These are phyloP conservation scores for Athene noctua DNA, from an alignment of 2,113 vertebrate species.

Conservation along the genomic window DNA sequence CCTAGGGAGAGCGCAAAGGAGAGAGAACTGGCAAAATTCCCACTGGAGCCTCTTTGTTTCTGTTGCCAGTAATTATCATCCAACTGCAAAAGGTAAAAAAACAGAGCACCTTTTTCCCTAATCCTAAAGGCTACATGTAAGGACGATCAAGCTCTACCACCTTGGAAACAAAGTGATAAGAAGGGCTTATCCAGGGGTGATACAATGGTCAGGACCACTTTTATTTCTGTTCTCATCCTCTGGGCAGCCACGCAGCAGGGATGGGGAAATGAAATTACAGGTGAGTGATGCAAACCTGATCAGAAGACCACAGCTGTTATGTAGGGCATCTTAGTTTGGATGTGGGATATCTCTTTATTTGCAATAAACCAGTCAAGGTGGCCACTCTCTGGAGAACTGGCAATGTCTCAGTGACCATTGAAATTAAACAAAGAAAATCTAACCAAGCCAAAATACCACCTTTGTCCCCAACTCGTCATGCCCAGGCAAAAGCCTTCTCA, in stretches of 20 bases:
- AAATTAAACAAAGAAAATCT: not conserved
- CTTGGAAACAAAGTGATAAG: not conserved
- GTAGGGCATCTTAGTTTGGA: not conserved
- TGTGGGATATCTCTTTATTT: not conserved
- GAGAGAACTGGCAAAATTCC: constrained; percentile 11
- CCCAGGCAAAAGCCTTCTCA: not conserved
- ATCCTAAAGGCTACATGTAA: not conserved
- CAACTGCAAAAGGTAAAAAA: not conserved
- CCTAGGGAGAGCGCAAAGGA: rapidly evolving
- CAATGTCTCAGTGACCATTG: not conserved
- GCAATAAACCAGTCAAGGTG: not conserved
- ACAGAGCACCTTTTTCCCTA: not conserved
- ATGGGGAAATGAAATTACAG: constrained; percentile 44
- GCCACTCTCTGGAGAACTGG: not conserved
- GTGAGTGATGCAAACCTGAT: constrained; percentile 25
- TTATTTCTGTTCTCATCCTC: constrained; percentile 21
- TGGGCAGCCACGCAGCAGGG: not conserved
- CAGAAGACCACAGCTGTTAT: not conserved
- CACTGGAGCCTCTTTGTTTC: constrained; percentile 7
- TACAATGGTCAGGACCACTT: not conserved
- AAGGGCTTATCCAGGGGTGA: not conserved
- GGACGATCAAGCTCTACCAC: not conserved
- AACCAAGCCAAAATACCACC: not conserved
- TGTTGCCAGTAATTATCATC: not conserved
- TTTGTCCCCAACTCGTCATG: not conserved